Conservation (phyloP, 2,797 vertebrate genomes). For the Coregonus ussuriensis region DNA sequence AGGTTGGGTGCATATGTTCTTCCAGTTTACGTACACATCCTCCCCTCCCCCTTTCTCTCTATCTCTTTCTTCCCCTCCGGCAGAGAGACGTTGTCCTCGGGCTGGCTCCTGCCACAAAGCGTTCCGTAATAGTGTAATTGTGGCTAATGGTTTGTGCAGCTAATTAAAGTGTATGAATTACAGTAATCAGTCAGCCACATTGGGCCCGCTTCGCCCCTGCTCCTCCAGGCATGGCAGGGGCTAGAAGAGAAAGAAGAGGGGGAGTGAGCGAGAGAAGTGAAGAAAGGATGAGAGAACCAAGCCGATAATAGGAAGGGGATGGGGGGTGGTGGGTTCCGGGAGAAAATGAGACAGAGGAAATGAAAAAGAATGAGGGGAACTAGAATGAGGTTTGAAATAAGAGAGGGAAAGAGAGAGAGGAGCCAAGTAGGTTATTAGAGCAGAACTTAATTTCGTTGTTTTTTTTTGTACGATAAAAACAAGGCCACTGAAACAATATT, state of each 20-base stretch:
- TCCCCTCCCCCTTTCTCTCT: constrained; percentile 9
- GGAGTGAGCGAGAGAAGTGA: neutral
- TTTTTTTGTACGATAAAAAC: constrained; percentile 34
- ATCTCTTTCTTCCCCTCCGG: constrained; percentile 21
- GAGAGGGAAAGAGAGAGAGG: constrained; percentile 25
- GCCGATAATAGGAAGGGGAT: neutral
- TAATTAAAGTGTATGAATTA: constrained; percentile 99
- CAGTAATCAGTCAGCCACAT: constrained; percentile 97
- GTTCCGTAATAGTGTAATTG: constrained; percentile 99
- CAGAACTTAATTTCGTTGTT: constrained; percentile 48
- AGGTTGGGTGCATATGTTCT: too few relatives aligned
- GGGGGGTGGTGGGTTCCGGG: neutral
- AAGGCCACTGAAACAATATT: constrained; percentile 49
- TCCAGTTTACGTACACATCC: neutral
- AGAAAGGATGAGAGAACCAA: neutral
- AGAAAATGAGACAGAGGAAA: neutral
- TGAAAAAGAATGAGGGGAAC: neutral
- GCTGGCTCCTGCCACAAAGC: constrained; percentile 90
- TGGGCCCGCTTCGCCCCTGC: constrained; percentile 70
- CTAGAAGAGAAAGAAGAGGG: constrained; percentile 1
- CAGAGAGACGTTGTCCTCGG: constrained; percentile 71
- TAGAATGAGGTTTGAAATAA: neutral
- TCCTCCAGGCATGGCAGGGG: constrained; percentile 69
- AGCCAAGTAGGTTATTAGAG: constrained; percentile 25
- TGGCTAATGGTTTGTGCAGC: constrained; percentile 99